Base-by-base conservation (phyloP, 2,797 vertebrate species). In the Florisuga fusca region DNA sequence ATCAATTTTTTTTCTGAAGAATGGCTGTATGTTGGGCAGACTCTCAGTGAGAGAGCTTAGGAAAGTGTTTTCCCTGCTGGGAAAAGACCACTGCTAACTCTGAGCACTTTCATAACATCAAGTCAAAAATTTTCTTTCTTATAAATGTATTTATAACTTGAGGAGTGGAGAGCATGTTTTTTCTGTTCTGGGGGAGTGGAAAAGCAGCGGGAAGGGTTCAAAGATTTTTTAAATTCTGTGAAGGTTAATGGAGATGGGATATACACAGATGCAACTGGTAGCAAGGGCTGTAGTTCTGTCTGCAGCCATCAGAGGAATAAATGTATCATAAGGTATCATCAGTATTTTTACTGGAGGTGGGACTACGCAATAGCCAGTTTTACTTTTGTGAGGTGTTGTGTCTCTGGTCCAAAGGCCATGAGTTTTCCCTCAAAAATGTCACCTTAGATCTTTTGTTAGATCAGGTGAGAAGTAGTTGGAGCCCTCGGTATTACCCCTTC, bases 201-300 rank as follows among this genome's bases (percentile, higher is more conserved):
- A 91, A 88, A 94, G 26, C 43, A 67, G 54, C 57, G 18, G 67
- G 59, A 92, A 63, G 63, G 74, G 61, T 93, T 84, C 71, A 78
- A 71, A 82, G 71, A 38, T 33, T 82, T 67, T 12, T 21, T 51
- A 12, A 72, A 31, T 76, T 95, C 31, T 68, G 71, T 89, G 26
- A 77, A 62, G 57, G 61, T 91, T n/a, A 63, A 34, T 80, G 54
- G 36, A 71, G 61, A 64, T 66, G 57, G 54, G 64, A 57, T 26
- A 10, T 19, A 6, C 8, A 9, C 13, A 9, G 1, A 72, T 55
- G 29, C 53, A 36, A 1, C 25, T 45, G 29, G 48, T 53, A 10
- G 54, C 50, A 55, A 85, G 55, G 77, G 45, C 36, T 87, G 48
- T 18, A 48, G 53, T 3, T 87, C 34, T 55, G 50, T 41, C 53